phyloP scores from a whole-genome alignment of 1,140 invertebrate species.

The silkworm (Bombyx mori) region DNA sequence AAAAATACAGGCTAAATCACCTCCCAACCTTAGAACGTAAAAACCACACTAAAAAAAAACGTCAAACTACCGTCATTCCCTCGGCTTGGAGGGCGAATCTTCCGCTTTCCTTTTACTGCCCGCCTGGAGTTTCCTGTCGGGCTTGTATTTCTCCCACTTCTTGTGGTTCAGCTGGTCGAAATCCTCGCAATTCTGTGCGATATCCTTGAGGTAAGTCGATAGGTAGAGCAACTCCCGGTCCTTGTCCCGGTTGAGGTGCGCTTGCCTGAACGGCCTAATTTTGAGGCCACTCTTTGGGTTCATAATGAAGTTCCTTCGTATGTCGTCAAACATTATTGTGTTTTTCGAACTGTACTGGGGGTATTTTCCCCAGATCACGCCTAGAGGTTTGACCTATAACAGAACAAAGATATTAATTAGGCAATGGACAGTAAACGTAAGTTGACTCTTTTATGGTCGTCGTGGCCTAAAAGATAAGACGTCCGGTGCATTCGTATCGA shows the following conservation, averaged over 20 bases:
- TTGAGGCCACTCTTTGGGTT: constrained; percentile 94
- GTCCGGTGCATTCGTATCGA: no score
- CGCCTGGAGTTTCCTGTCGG: constrained; percentile 60
- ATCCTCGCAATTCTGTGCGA: constrained; percentile 85
- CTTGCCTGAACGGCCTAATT: constrained; percentile 91
- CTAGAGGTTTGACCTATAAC: constrained; percentile 92
- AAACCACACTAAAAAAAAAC: no score
- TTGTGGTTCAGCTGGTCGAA: constrained; percentile 89
- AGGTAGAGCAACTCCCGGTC: constrained; percentile 90
- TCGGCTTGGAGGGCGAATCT: constrained; percentile 40
- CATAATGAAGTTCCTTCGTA: constrained; percentile 98
- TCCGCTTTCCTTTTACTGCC: constrained; percentile 65
- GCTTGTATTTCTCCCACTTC: constrained; percentile 90
- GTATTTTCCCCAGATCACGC: constrained; percentile 97
- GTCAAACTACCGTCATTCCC: constrained; percentile 40
- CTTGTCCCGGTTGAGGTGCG: constrained; percentile 87
- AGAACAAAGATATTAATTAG: constrained; percentile 3
- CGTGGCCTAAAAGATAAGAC: no score
- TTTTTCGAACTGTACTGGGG: constrained; percentile 90
- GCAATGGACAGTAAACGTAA: no score
- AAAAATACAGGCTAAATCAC: no score
- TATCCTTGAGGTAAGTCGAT: constrained; percentile 87
- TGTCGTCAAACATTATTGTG: constrained; percentile 98
- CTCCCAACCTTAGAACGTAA: no score
- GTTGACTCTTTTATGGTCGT: no score